phyloP scores from a whole-genome alignment of 2,888 invertebrate genomes.

The Phlogophora meticulosa region DNA sequence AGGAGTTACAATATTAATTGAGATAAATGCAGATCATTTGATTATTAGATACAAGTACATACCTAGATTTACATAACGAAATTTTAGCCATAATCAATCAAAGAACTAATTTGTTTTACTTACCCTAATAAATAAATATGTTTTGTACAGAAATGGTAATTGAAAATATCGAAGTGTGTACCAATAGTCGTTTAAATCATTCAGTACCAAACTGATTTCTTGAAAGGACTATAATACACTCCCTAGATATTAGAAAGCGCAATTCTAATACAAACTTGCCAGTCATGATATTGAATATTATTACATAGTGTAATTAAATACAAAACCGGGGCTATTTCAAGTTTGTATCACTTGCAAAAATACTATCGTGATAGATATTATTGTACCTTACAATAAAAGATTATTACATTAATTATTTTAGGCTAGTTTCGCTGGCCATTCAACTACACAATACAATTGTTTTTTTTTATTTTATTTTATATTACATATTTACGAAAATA shows the following conservation, averaged over 20 bases:
- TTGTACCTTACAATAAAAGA: slow-evolving; percentile 1
- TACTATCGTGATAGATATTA: no score
- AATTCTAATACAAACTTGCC: neutral
- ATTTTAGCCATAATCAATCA: neutral
- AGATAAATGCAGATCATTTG: neutral
- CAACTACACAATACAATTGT: slow-evolving; percentile 21
- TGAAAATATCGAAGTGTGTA: neutral
- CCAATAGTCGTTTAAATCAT: no score
- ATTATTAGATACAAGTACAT: neutral
- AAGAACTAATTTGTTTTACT: neutral
- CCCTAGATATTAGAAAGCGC: neutral
- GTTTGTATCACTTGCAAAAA: neutral
- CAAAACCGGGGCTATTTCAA: neutral
- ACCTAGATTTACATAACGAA: neutral
- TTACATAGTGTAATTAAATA: neutral
- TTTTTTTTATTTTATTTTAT: neutral
- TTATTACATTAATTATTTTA: slow-evolving; percentile 10
- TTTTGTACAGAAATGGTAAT: neutral
- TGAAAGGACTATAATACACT: neutral
- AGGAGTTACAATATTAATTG: no score
- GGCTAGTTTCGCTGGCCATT: slow-evolving; percentile 59
- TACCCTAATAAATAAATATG: neutral
- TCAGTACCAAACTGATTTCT: neutral
- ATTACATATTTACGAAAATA: slow-evolving; percentile 34
- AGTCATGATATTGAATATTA: no score